A percentile compares a stretch with the other conserved stretches of the same genome.
Evolutionary conservation across 2,113 vertebrate species (phyloP).

Genomic region (Lepus americanus): DNA sequence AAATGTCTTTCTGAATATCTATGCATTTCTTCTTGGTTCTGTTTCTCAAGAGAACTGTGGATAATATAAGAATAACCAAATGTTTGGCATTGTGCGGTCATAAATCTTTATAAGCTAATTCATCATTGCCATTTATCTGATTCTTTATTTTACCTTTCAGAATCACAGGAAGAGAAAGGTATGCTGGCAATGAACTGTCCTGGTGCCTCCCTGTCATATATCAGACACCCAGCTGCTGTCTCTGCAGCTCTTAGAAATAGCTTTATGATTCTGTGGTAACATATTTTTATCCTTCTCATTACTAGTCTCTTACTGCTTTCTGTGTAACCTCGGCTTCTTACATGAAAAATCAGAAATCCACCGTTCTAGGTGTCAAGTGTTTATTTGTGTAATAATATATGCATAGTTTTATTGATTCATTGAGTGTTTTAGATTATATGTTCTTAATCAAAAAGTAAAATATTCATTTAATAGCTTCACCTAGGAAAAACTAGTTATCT

Average conservation of each 20-base stretch:
- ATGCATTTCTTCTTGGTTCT: not conserved
- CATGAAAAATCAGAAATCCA: not conserved
- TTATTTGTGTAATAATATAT: not conserved
- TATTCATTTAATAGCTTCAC: constrained; percentile 35
- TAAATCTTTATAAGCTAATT: not conserved
- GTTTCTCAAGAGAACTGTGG: not conserved
- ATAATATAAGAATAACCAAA: not conserved
- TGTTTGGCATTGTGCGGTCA: not conserved
- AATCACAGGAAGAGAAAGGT: not conserved
- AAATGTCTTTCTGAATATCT: not conserved
- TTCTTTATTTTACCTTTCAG: constrained; percentile 6
- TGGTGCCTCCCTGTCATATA: not conserved
- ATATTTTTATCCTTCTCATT: not conserved
- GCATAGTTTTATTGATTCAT: not conserved
- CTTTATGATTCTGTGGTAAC: not conserved
- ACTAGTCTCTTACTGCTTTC: not conserved
- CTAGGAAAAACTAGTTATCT: not conserved
- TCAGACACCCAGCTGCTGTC: not conserved
- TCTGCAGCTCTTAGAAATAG: not conserved
- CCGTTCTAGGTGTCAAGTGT: not conserved
- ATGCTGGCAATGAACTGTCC: not conserved
- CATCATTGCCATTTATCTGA: not conserved
- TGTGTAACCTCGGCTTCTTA: not conserved
- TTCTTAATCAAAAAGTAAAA: not conserved
- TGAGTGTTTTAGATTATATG: not conserved